Percentiles rank a stretch among this genome's conserved stretches.
Evolutionary conservation across 2,888 invertebrate genomes (phyloP).

Genomic region (Agonopterix heracliana): DNA sequence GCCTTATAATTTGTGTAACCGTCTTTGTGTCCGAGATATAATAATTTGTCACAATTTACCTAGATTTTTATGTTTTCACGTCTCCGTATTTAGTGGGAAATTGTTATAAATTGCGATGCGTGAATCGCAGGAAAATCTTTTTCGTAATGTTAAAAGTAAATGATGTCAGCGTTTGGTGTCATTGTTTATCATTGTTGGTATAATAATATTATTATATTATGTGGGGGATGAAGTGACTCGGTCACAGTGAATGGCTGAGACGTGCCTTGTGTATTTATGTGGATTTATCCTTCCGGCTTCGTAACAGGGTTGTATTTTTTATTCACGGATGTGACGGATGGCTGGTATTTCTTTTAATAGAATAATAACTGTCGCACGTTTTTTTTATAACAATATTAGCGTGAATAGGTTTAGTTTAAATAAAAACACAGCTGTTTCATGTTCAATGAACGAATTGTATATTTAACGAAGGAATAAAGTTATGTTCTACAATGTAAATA

Average conservation of each 20-base stretch:
- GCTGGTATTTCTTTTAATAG: neutral
- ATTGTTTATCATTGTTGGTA: conserved; percentile 15
- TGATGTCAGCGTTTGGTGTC: conserved; percentile 24
- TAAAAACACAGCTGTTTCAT: too few relatives aligned
- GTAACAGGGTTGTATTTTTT: conserved; percentile 3
- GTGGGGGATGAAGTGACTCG: conserved; percentile 20
- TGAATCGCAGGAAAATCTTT: conserved; percentile 26
- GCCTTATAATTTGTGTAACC: conserved; percentile 8
- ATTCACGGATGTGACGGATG: neutral
- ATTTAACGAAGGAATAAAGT: too few relatives aligned
- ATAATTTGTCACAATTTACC: conserved; percentile 52
- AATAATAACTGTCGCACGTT: neutral
- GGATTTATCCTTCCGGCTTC: conserved; percentile 16
- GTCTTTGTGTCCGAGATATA: conserved; percentile 24
- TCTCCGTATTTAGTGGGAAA: conserved; percentile 36
- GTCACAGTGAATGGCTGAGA: conserved; percentile 33
- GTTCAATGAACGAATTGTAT: too few relatives aligned
- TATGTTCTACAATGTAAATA: too few relatives aligned
- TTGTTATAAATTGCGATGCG: conserved; percentile 43
- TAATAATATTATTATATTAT: conserved; percentile 21
- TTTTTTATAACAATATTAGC: neutral
- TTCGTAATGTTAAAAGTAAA: conserved; percentile 16
- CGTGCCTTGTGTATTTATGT: conserved; percentile 35
- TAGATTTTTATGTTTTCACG: conserved; percentile 35
- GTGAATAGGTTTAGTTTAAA: too few relatives aligned